Conservation (phyloP, 1,140 invertebrate species). For the Cardiocondyla obscurior region DNA sequence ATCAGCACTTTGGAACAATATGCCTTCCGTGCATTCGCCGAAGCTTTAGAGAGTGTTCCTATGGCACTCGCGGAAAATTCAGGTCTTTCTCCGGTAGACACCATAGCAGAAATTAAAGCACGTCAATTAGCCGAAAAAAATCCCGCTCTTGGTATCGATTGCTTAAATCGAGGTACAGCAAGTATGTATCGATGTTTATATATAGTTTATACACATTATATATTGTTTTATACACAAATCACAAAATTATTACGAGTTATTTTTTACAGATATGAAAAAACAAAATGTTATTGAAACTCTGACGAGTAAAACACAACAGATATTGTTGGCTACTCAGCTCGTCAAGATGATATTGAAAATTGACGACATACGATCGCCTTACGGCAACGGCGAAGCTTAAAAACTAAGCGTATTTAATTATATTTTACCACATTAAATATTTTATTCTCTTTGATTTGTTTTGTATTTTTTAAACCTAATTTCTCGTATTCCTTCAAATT, state of each 20-base stretch:
- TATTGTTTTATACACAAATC: not conserved
- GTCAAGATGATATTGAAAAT: constrained; percentile 99
- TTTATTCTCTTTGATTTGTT: no score
- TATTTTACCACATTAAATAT: constrained; percentile 31
- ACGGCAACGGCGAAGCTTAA: constrained; percentile 64
- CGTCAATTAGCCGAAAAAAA: constrained; percentile 94
- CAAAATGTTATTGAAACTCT: constrained; percentile 99
- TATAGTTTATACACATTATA: no score
- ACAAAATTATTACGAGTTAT: constrained; percentile 40
- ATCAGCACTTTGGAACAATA: constrained; percentile 98
- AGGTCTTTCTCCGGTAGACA: constrained; percentile 96
- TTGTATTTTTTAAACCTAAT: no score
- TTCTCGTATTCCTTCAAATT: no score
- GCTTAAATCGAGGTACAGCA: constrained; percentile 92
- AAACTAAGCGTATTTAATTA: constrained; percentile 20
- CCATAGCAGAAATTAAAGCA: constrained; percentile 96
- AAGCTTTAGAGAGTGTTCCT: constrained; percentile 97
- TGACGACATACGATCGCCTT: constrained; percentile 96
- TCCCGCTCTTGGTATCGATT: constrained; percentile 96
- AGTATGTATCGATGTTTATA: constrained; percentile 82
- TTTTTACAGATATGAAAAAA: constrained; percentile 95
- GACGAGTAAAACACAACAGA: constrained; percentile 98
- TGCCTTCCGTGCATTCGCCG: constrained; percentile 97
- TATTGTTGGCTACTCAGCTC: constrained; percentile 97
- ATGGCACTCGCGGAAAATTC: constrained; percentile 98